Evolutionary conservation across 2,797 vertebrate genomes (phyloP).

Genomic region (Hylomyscus alleni): DNA sequence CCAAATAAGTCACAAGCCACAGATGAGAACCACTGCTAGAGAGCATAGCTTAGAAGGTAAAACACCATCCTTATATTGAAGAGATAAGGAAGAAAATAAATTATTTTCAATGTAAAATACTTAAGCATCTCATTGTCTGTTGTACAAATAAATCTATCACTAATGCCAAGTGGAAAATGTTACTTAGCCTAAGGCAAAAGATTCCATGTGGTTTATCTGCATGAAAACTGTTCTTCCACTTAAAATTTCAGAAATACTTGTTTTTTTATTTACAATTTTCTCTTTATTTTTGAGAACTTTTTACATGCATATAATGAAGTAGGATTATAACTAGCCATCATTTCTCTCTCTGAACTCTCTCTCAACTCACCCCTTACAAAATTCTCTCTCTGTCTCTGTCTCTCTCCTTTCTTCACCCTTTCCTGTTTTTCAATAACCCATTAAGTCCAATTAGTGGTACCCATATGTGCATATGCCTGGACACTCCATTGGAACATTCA

Average conservation of each 20-base stretch:
- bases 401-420: not conserved
- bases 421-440: not conserved
- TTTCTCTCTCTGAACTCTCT: not conserved
- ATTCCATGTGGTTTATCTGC: not conserved
- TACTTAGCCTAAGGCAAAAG: not conserved
- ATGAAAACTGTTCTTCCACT: slow-evolving; percentile 12
- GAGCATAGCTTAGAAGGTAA: not conserved
- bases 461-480: too few relatives aligned
- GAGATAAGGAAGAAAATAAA: slow-evolving; percentile 16
- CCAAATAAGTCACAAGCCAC: not conserved
- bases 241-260: not conserved
- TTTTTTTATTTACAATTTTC: not conserved
- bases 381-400: not conserved
- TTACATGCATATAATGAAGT: not conserved
- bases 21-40: not conserved
- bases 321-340: not conserved
- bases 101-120: slow-evolving; percentile 61
- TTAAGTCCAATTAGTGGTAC: not conserved
- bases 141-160: slow-evolving; percentile 41
- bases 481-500: too few relatives aligned
- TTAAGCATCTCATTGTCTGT: slow-evolving; percentile 25
- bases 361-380: not conserved
- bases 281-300: not conserved
- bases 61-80: slow-evolving; percentile 1
- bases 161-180: slow-evolving; percentile 55